A percentile compares a stretch with the other conserved stretches of the same genome.
Conservation (phyloP, 2,113 vertebrate genomes). For the Cheilinus undulatus region DNA sequence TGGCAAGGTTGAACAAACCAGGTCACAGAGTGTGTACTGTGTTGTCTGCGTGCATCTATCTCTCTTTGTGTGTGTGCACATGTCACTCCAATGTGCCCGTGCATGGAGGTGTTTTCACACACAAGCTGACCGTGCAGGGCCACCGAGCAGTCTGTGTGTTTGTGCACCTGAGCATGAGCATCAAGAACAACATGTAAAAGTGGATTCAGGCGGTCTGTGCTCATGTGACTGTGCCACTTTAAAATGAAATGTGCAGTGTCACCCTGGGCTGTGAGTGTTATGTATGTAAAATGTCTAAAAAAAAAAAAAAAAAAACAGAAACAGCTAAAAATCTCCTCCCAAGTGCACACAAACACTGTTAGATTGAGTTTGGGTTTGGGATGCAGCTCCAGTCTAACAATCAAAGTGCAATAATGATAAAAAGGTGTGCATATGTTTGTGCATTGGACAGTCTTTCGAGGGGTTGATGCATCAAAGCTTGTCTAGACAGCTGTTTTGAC, state of each 20-base stretch:
- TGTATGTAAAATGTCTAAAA: neutral
- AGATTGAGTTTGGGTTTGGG: neutral
- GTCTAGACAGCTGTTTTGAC: constrained; percentile 62
- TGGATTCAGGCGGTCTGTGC: constrained; percentile 30
- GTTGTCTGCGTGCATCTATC: neutral
- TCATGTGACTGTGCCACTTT: constrained; percentile 26
- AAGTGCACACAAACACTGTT: neutral
- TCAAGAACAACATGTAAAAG: constrained; percentile 35
- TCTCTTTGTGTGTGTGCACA: neutral
- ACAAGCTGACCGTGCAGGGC: constrained; percentile 59
- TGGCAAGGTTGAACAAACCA: constrained; percentile 59
- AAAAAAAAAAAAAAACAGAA: neutral
- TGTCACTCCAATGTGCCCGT: neutral
- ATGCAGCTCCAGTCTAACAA: neutral
- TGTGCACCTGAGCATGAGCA: constrained; percentile 37
- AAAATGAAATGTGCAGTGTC: constrained; percentile 47
- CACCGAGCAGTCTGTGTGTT: constrained; percentile 6
- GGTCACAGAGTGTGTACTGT: constrained; percentile 11
- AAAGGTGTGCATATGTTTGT: neutral
- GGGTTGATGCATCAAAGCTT: constrained; percentile 18
- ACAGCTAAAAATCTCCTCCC: constrained; percentile 1
- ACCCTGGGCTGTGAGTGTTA: neutral
- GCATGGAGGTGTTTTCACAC: constrained; percentile 24
- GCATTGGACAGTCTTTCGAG: neutral
- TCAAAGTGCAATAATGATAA: neutral